Conservation (phyloP, 2,888 invertebrate species). For the Drosophila diplacantha region DNA sequence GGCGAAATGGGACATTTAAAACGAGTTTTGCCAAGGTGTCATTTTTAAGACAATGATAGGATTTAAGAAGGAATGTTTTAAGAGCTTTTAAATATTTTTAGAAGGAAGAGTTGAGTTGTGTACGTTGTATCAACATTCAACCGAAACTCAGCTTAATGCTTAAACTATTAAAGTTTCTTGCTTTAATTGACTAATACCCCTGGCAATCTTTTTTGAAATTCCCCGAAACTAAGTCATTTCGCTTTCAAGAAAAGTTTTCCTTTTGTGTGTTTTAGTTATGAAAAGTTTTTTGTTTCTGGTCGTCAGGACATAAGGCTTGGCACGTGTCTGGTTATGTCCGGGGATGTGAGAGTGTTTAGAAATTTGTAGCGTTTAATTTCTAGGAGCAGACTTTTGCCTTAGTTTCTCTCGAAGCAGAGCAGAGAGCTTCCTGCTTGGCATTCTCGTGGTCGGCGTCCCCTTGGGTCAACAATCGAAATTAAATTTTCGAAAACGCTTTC, state of each 20-base stretch:
- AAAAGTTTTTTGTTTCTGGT: constrained; percentile 14
- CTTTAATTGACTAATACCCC: background rate
- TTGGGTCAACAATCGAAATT: constrained; percentile 47
- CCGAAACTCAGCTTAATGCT: background rate
- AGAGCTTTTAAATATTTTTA: background rate
- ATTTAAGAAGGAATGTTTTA: background rate
- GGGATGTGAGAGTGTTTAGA: constrained; percentile 10
- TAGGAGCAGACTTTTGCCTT: constrained; percentile 1
- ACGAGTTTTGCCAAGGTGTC: constrained; percentile 7
- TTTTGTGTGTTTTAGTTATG: constrained; percentile 14
- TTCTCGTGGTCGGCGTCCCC: constrained; percentile 6
- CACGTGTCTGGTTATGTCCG: constrained; percentile 11
- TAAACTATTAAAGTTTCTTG: background rate
- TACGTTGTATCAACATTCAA: background rate
- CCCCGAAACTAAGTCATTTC: background rate
- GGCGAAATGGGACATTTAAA: constrained; percentile 16
- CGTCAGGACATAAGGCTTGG: constrained; percentile 9
- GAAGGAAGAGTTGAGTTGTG: background rate
- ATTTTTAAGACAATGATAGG: background rate
- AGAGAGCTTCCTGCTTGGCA: constrained; percentile 7
- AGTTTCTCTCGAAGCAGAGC: constrained; percentile 7
- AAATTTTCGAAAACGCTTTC: constrained; percentile 26
- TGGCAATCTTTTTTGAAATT: background rate
- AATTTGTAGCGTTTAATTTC: constrained; percentile 28
- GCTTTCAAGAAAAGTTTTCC: constrained; percentile 4